Base-by-base conservation (phyloP, 1,140 invertebrate species). In the Magallana angulata region DNA sequence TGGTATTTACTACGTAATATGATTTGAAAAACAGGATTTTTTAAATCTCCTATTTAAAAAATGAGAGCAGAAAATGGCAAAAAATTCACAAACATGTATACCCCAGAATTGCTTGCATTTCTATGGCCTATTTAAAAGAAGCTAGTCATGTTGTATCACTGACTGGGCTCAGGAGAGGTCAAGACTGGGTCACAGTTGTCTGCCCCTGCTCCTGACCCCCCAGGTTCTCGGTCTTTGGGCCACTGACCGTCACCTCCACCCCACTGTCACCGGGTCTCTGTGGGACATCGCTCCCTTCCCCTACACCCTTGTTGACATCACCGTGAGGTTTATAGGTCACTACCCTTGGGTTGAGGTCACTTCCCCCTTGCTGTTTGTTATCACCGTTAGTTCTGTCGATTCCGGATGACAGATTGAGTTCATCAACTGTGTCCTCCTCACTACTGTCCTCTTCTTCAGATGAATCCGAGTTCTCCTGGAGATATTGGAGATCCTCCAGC, bases 401-500 rank as follows among this genome's bases (percentile, higher is more conserved):
- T n/a, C 18, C 81, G 1, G 48, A 57, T 56, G 81, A 82, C 48
- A 82, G 57, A 58, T 82, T 82, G 48, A 82, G 57, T 36, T 85
- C 85, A 18, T 86, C 85, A 1, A 84, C 88, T 2, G 85, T 85
- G 14, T 88, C 88, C 9, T 89, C 71, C 7, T 87, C 84, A 60
- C 84, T 80, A n/a, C 82, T 85, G 24, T 82, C 76, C 0, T 36
- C 59, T 16, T 87, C 86, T 7, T 71, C 82, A 62, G 83, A 85
- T 18, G 85, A 84, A 24, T 89, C 88, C 0, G 86, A 71, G 57
- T 85, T 87, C 58, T 85, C 84, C 56, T 89, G 85, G 24, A 83
- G 62, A 4, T 87, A 58, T 12, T 58, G 85, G 16, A 87, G 59
- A 57, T 89, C 81, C 14, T 90, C 90, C 18, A 88, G 12, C 36